Percentiles rank a stretch among this genome's conserved stretches.
These are phyloP conservation scores for Euproctis similis DNA, from an alignment of 2,888 invertebrate species.

Conservation along the genomic window DNA sequence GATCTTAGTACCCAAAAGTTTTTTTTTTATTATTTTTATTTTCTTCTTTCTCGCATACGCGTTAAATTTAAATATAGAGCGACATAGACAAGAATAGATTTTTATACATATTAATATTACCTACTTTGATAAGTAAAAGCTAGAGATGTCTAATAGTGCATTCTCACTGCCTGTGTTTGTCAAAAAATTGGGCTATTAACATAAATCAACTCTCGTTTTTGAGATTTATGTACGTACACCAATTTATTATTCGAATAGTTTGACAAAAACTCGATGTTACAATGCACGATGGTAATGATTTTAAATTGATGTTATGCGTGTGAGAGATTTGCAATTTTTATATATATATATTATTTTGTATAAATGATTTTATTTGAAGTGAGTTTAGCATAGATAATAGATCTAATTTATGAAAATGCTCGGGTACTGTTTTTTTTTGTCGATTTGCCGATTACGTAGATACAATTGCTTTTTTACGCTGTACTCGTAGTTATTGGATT, in stretches of 20 bases:
- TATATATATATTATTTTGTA: slow-evolving; percentile 24
- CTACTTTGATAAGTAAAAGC: slow-evolving; percentile 19
- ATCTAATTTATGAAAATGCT: slow-evolving; percentile 15
- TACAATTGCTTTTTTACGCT: too few relatives aligned
- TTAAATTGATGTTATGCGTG: slow-evolving; percentile 6
- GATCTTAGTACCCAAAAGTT: slow-evolving; percentile 3
- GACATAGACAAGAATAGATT: slow-evolving; percentile 1
- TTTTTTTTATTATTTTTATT: not conserved
- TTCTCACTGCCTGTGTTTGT: too few relatives aligned
- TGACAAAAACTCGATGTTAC: too few relatives aligned
- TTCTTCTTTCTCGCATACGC: slow-evolving; percentile 6
- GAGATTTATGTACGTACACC: too few relatives aligned
- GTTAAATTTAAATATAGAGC: slow-evolving; percentile 11
- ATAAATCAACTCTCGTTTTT: too few relatives aligned
- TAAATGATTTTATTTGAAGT: slow-evolving; percentile 15
- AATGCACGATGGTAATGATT: too few relatives aligned
- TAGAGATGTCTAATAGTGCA: slow-evolving; percentile 21
- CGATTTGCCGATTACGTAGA: too few relatives aligned
- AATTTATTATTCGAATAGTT: too few relatives aligned
- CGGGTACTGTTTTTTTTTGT: slow-evolving; percentile 20
- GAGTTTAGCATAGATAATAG: slow-evolving; percentile 19
- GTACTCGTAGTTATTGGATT: too few relatives aligned
- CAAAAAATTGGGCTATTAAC: too few relatives aligned
- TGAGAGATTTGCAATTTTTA: slow-evolving; percentile 2
- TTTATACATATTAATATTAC: too few relatives aligned